Percentiles rank a stretch among this genome's conserved stretches.
These are phyloP conservation scores for Anaspis maculata DNA, from an alignment of 2,888 invertebrate genomes.

Conservation along the genomic window DNA sequence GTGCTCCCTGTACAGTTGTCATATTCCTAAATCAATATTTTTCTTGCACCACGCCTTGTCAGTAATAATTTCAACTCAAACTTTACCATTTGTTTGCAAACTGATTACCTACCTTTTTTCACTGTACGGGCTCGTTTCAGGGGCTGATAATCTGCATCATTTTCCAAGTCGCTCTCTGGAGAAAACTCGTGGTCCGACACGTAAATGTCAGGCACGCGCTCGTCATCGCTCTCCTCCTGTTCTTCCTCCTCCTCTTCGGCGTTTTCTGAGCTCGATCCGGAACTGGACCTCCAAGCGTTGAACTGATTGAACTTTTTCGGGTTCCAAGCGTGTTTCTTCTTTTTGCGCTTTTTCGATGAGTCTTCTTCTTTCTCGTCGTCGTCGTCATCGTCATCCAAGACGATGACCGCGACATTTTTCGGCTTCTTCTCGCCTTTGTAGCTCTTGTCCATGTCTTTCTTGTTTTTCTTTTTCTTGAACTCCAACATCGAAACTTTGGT, in stretches of 20 bases:
- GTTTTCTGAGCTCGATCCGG: conserved; percentile 44
- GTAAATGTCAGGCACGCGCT: conserved; percentile 42
- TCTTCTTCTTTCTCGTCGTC: conserved; percentile 8
- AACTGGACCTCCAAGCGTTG: conserved; percentile 54
- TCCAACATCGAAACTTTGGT: conserved; percentile 20
- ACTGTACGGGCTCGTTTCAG: conserved; percentile 77
- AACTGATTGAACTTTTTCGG: conserved; percentile 43
- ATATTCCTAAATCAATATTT: neutral
- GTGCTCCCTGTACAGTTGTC: too few species aligned
- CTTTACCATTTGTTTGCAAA: too few species aligned
- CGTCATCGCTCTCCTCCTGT: conserved; percentile 22
- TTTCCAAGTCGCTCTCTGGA: conserved; percentile 78
- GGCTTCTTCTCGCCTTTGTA: conserved; percentile 34
- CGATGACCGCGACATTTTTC: conserved; percentile 6
- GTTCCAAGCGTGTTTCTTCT: conserved; percentile 40
- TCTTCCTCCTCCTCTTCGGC: conserved; percentile 32
- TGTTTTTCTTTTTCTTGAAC: conserved; percentile 14
- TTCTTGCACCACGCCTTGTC: neutral
- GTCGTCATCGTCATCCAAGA: conserved; percentile 6
- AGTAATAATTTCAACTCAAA: too few species aligned
- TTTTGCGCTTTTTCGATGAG: conserved; percentile 38
- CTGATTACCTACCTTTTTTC: conserved; percentile 54
- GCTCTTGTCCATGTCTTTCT: conserved; percentile 23
- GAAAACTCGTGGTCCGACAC: conserved; percentile 91
- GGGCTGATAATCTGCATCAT: conserved; percentile 64